phyloP scores from a whole-genome alignment of 2,113 vertebrate species.

The Pteronura brasiliensis region DNA sequence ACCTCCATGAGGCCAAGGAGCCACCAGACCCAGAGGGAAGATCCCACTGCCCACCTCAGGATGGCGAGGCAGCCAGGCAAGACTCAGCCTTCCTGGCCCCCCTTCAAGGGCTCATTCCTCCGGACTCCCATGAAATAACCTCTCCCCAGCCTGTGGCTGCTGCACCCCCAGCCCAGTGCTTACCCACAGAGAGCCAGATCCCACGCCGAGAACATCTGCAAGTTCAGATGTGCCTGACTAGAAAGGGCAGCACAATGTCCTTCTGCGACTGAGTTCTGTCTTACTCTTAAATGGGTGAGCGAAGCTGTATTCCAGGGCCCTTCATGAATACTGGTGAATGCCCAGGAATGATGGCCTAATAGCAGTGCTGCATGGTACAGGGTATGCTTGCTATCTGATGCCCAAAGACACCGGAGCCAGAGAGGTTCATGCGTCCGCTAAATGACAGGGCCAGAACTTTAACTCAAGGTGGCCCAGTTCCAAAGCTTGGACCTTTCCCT shows the following conservation, averaged over 20 bases:
- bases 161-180: background rate
- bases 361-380: fast-evolving
- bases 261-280: background rate
- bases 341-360: fast-evolving
- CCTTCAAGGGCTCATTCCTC: background rate
- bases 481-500: background rate
- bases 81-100: background rate
- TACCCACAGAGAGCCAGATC: too few relatives aligned
- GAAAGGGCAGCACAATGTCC: background rate
- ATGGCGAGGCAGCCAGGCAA: background rate
- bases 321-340: background rate
- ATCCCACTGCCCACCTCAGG: background rate
- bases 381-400: fast-evolving
- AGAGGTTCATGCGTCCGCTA: background rate
- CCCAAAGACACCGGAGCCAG: fast-evolving
- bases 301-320: background rate
- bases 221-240: background rate
- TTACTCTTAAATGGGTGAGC: background rate
- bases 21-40: background rate
- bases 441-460: background rate
- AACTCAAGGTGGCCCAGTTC: background rate
- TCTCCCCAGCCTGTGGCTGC: background rate
- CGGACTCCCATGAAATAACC: background rate
- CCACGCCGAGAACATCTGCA: background rate
- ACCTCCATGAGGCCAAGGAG: background rate